Conservation (phyloP, 1,140 invertebrate genomes). For the Drosophila bifasciata region DNA sequence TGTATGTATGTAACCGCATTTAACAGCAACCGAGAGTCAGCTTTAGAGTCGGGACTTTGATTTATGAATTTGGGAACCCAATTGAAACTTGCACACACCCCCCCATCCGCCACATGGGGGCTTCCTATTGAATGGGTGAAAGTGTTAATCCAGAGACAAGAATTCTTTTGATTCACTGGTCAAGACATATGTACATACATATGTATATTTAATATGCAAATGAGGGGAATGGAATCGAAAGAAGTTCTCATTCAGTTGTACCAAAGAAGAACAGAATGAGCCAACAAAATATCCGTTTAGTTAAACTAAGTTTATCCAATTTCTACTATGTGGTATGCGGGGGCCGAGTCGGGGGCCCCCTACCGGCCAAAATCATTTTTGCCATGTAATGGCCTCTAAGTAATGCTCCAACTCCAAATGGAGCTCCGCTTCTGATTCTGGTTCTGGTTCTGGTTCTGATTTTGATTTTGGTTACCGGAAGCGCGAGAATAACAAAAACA, state of each 20-base stretch:
- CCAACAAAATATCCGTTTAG: conserved; percentile 5
- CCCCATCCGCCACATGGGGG: too few species aligned
- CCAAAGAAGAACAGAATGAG: neutral
- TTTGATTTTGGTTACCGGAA: conserved; percentile 62
- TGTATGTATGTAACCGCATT: too few species aligned
- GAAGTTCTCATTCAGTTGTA: conserved; percentile 3
- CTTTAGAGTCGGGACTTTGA: conserved; percentile 16
- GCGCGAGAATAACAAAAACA: conserved; percentile 58
- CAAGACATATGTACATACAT: too few species aligned
- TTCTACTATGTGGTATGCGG: too few species aligned
- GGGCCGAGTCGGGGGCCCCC: too few species aligned
- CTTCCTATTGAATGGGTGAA: conserved; percentile 51
- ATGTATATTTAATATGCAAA: conserved; percentile 52
- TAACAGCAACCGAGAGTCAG: neutral
- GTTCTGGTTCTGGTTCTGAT: conserved; percentile 30
- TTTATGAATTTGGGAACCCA: conserved; percentile 11
- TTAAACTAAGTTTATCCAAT: conserved; percentile 16
- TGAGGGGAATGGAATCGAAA: conserved; percentile 5
- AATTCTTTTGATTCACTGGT: conserved; percentile 11
- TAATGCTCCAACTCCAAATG: conserved; percentile 29
- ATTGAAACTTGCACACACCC: neutral
- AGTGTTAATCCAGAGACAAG: conserved; percentile 64
- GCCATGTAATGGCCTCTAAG: conserved; percentile 67
- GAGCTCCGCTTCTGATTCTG: conserved; percentile 35
- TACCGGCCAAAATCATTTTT: conserved; percentile 7